These are phyloP conservation scores for Agapornis canus DNA, from an alignment of 2,797 vertebrate species.

Conservation along the genomic window DNA sequence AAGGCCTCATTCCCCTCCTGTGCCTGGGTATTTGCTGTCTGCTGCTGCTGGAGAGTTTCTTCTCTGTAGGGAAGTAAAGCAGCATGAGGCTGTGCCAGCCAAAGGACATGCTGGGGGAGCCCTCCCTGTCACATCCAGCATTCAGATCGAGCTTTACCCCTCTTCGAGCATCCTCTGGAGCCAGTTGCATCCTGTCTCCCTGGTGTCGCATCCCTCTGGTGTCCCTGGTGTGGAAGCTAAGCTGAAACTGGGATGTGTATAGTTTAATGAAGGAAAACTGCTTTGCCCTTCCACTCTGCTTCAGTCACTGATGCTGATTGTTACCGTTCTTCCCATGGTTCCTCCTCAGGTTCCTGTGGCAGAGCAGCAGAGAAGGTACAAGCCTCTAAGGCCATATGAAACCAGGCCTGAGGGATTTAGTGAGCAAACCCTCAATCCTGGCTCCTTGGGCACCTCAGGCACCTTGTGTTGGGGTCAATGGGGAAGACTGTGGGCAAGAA, in stretches of 20 bases:
- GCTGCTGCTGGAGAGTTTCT: background rate
- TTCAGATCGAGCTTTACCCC: background rate
- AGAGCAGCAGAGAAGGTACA: background rate
- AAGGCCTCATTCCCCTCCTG: background rate
- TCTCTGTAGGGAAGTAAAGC: background rate
- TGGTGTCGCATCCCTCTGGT: background rate
- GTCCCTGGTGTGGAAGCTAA: background rate
- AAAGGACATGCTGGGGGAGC: background rate
- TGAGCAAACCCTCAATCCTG: background rate
- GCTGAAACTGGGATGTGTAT: background rate
- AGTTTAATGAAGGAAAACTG: accelerated
- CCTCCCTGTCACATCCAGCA: background rate
- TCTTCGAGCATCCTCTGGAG: background rate
- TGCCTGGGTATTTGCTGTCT: background rate
- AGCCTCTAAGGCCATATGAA: background rate
- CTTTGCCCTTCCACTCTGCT: background rate
- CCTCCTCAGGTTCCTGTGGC: background rate
- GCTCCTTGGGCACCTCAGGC: background rate
- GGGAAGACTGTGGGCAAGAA: background rate
- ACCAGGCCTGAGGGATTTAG: background rate
- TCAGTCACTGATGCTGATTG: accelerated
- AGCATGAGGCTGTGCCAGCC: background rate
- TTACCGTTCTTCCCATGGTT: background rate
- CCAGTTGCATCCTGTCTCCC: background rate
- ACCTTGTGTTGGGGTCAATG: background rate